Conservation (phyloP, 2,888 invertebrate genomes). For the Athalia circularis region DNA sequence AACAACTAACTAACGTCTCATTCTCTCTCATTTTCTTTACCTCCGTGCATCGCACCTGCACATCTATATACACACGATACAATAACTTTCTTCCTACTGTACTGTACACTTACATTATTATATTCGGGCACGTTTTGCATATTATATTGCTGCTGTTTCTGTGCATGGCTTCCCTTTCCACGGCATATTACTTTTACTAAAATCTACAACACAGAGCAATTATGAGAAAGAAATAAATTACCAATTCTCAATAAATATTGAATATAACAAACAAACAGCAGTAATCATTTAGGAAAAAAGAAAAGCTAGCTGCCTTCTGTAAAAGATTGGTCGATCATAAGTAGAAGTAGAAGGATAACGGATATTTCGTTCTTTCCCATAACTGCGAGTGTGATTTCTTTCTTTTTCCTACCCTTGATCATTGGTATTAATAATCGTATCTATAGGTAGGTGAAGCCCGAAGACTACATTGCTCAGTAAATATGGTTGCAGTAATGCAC, state of each 20-base stretch:
- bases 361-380: neutral
- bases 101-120: constrained; percentile 50
- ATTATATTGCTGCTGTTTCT: constrained; percentile 40
- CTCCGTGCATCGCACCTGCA: constrained; percentile 49
- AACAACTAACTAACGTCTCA: constrained; percentile 52
- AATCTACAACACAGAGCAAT: neutral
- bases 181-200: constrained; percentile 35
- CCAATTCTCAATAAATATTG: too few relatives aligned
- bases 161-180: constrained; percentile 32
- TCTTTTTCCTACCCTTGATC: neutral
- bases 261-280: too few relatives aligned
- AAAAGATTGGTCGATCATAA: too few relatives aligned
- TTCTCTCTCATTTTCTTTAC: constrained; percentile 10
- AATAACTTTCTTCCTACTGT: constrained; percentile 31
- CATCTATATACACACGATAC: constrained; percentile 53
- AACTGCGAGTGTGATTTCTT: neutral
- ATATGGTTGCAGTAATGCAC: neutral
- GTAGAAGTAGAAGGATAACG: too few relatives aligned
- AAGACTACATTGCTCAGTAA: neutral
- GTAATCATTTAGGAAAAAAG: too few relatives aligned
- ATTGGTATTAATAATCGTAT: neutral
- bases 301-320: too few relatives aligned
- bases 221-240: neutral
- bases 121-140: constrained; percentile 15
- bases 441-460: neutral